phyloP scores from a whole-genome alignment of 2,888 invertebrate species.

The Hirtodrosophila histrioides region DNA sequence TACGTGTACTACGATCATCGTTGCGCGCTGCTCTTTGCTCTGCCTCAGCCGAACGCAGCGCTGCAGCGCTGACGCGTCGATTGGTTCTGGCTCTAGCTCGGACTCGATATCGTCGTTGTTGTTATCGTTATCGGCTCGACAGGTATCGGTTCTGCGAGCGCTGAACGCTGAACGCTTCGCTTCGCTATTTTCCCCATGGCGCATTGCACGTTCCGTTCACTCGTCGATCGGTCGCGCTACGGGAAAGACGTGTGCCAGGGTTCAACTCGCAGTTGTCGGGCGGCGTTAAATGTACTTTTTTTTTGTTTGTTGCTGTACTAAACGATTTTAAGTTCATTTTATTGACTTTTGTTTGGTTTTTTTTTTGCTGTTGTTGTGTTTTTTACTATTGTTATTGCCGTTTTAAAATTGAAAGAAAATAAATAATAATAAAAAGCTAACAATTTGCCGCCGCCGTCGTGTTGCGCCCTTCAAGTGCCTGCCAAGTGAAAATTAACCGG shows the following conservation, averaged over 20 bases:
- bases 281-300: conserved; percentile 6
- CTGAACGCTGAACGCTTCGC: conserved; percentile 46
- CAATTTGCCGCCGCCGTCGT: conserved; percentile 10
- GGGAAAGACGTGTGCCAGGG: conserved; percentile 58
- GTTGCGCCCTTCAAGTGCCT: conserved; percentile 33
- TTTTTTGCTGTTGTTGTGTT: conserved; percentile 2
- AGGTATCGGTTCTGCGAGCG: too few relatives aligned
- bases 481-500: conserved; percentile 55
- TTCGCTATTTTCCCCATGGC: conserved; percentile 64
- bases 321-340: conserved; percentile 18
- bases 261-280: conserved; percentile 6
- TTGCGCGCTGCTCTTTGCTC: conserved; percentile 28
- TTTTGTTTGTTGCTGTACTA: background rate
- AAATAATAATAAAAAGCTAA: background rate
- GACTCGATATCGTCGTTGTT: background rate
- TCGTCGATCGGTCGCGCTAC: conserved; percentile 76
- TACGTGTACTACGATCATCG: conserved; percentile 13
- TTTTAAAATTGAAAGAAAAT: conserved; percentile 2
- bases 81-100: conserved; percentile 7
- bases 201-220: conserved; percentile 73
- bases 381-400: conserved; percentile 3
- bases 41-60: conserved; percentile 22
- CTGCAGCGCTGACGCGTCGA: conserved; percentile 11
- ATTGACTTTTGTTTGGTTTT: conserved; percentile 9
- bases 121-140: too few relatives aligned